Conservation (phyloP, 2,888 invertebrate genomes). For the Zele albiditarsus region DNA sequence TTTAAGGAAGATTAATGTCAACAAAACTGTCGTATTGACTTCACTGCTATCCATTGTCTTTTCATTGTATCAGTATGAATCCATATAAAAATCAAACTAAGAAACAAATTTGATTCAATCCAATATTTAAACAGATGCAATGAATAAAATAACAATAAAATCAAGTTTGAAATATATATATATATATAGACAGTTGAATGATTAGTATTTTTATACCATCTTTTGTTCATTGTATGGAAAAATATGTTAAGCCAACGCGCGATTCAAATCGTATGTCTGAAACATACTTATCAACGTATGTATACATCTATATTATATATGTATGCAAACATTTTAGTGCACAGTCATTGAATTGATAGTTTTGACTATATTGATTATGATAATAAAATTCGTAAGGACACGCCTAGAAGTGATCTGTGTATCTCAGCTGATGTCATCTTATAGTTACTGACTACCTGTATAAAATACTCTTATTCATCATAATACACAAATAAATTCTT, state of each 20-base stretch:
- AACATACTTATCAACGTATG: conserved; percentile 24
- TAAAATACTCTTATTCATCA: neutral
- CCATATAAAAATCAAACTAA: no score
- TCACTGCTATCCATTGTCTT: no score
- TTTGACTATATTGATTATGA: conserved; percentile 63
- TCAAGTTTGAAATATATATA: no score
- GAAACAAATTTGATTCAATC: no score
- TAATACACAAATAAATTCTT: neutral
- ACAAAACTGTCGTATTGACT: no score
- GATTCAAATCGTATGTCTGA: neutral
- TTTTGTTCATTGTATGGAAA: conserved; percentile 58
- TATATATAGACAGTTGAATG: no score
- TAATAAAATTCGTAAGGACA: conserved; percentile 59
- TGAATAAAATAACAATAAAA: no score
- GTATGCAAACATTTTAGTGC: conserved; percentile 39
- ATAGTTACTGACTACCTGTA: neutral
- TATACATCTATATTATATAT: conserved; percentile 12
- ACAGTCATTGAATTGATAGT: conserved; percentile 45
- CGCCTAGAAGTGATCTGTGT: conserved; percentile 60
- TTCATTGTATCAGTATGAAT: no score
- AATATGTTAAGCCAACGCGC: conserved; percentile 57
- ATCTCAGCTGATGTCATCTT: neutral
- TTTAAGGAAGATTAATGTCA: no score
- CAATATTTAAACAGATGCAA: no score
- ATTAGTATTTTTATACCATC: neutral